A percentile compares a stretch with the other conserved stretches of the same genome.
Evolutionary conservation across 2,888 invertebrate genomes (phyloP).

Genomic region (Cosmia pyralina): DNA sequence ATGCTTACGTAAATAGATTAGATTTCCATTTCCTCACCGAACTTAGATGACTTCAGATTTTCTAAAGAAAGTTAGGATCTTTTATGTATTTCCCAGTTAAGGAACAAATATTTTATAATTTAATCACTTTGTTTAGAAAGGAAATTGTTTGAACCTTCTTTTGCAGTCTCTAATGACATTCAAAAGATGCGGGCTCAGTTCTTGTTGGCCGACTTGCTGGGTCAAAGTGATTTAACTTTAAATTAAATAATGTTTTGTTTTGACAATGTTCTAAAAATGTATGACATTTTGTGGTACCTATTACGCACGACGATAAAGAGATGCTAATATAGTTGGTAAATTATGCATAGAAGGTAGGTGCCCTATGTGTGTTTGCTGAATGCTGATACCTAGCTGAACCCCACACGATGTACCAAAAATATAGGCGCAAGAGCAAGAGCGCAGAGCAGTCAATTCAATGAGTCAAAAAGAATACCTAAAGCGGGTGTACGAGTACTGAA

Average conservation of each 20-base stretch:
- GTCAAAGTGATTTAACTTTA: constrained; percentile 56
- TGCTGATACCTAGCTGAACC: constrained; percentile 1
- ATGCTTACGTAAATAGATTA: constrained; percentile 34
- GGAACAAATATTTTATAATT: constrained; percentile 58
- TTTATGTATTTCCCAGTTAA: constrained; percentile 49
- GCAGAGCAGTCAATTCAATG: constrained; percentile 22
- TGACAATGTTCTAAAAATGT: constrained; percentile 6
- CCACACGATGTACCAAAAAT: not conserved
- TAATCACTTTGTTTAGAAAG: constrained; percentile 57
- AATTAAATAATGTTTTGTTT: constrained; percentile 29
- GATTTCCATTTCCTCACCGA: constrained; percentile 51
- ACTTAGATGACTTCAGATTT: constrained; percentile 50
- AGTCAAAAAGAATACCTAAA: constrained; percentile 13
- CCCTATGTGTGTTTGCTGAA: not conserved
- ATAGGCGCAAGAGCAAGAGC: constrained; percentile 2
- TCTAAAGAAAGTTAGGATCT: constrained; percentile 41
- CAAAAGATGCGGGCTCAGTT: constrained; percentile 35
- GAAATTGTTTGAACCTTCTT: constrained; percentile 62
- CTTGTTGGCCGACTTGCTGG: constrained; percentile 17
- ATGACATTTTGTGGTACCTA: constrained; percentile 1
- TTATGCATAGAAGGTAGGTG: not conserved
- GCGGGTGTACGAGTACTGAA: constrained; percentile 31
- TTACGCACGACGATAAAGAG: constrained; percentile 1
- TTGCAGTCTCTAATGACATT: constrained; percentile 51
- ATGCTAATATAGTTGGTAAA: not conserved